Evolutionary conservation across 2,888 invertebrate species (phyloP), one percentile per base, ranked within the genome.

Genomic region (Mystacides longicornis): DNA sequence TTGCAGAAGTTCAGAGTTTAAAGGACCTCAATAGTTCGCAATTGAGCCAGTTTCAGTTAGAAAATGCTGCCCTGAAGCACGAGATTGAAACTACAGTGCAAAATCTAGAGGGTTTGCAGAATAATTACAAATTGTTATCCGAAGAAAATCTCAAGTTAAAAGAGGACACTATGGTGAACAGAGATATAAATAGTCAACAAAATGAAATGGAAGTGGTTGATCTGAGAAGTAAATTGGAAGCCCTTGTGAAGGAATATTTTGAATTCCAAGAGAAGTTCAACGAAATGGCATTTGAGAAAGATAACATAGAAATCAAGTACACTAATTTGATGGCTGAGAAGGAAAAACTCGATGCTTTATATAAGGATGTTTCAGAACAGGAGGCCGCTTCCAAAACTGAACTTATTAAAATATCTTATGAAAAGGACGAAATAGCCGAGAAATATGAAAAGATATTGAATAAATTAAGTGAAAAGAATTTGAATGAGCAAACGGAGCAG

Each of bases 341-440:
- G 20, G 54, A 61, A 27, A 42, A 62, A 20, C 52, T 61, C 1
- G 56, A 60, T 49, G 16, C 18, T 23, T 56, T 57, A 52, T 63
- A 62, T 33, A 60, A 52, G 33, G 54, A 55, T 23, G 49, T 64
- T 16, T 21, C 43, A 2, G 52, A 52, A 11, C 54, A 57, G 2
- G 60, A 60, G 33, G 46, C 21, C 1, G 52, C 23, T 19, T 59
- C 49, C 49, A 60, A 58, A 54, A 52, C 45, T 48, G 58, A 58
- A 53, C 20, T 58, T 23, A 54, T 52, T 16, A 59, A 60, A 49
- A 23, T 73, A 50, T 71, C 71, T 51, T 67, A 64, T 14, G 71
- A 72, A 62, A 63, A 72, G 23, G 60, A 66, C 19, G 63, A 65
- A 3, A 65, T 71, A 21, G 60, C 56, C 23, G 61, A 57, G 33